Conservation (phyloP, 1,140 invertebrate genomes). For the Pararge aegeria region DNA sequence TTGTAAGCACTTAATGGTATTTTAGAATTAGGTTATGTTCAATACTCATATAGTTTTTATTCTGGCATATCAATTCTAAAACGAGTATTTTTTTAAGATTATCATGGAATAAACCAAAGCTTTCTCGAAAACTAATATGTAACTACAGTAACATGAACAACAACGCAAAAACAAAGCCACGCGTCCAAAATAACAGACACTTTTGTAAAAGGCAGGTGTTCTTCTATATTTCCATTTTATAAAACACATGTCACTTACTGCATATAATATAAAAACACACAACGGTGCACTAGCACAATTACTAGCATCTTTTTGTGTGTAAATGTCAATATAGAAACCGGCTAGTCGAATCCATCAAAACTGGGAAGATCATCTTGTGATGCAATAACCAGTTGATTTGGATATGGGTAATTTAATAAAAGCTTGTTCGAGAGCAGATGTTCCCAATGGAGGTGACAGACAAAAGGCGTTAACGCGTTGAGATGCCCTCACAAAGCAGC, state of each 20-base stretch:
- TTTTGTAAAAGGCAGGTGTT: neutral
- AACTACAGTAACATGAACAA: neutral
- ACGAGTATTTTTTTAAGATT: neutral
- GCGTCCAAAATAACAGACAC: neutral
- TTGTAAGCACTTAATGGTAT: neutral
- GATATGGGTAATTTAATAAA: conserved; percentile 35
- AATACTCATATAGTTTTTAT: neutral
- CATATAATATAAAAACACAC: neutral
- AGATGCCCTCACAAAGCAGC: conserved; percentile 60
- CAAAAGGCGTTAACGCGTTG: conserved; percentile 70
- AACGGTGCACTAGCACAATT: neutral
- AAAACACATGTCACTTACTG: conserved; percentile 10
- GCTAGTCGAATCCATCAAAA: conserved; percentile 17
- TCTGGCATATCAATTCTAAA: neutral
- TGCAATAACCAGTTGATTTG: conserved; percentile 24
- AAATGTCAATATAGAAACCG: conserved; percentile 4
- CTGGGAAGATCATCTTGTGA: conserved; percentile 9
- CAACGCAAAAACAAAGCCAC: neutral
- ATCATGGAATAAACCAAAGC: no score
- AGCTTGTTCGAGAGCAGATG: conserved; percentile 60
- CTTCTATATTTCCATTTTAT: conserved; percentile 8
- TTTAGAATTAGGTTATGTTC: neutral
- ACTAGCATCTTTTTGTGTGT: conserved; percentile 7
- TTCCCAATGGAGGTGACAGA: conserved; percentile 56
- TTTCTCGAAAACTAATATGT: neutral